Percentiles rank a stretch among this genome's conserved stretches.
These are phyloP conservation scores for Arremon brunneinucha DNA, from an alignment of 2,797 vertebrate species.

Conservation along the genomic window DNA sequence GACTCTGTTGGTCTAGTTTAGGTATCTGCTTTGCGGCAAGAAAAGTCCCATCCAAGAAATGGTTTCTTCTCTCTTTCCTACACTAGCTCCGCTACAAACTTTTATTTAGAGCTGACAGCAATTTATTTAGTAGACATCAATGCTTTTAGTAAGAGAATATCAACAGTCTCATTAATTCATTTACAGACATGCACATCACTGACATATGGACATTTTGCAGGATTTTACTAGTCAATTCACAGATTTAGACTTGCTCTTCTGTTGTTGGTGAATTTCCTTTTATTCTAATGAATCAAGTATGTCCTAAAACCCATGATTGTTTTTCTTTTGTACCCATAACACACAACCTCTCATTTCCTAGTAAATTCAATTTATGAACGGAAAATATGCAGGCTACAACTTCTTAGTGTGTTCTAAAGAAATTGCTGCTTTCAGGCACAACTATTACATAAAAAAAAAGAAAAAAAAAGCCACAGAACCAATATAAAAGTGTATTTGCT, in stretches of 20 bases:
- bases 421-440: background rate
- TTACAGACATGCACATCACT: background rate
- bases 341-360: background rate
- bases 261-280: background rate
- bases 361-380: background rate
- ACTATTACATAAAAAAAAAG: background rate
- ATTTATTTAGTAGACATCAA: background rate
- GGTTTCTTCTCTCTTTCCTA: background rate
- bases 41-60: background rate
- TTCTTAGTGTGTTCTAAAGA: background rate
- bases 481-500: background rate
- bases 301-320: background rate
- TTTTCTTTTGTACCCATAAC: background rate
- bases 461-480: background rate
- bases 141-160: background rate
- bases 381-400: background rate
- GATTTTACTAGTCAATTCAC: background rate
- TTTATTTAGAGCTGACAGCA: background rate
- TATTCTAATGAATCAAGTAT: slow-evolving; percentile 1
- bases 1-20: background rate
- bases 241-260: background rate
- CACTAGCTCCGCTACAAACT: background rate
- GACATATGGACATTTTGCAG: background rate
- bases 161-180: background rate
- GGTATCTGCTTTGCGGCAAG: background rate